Evolutionary conservation across 2,113 vertebrate species (phyloP).

Genomic region (Colaptes auratus): DNA sequence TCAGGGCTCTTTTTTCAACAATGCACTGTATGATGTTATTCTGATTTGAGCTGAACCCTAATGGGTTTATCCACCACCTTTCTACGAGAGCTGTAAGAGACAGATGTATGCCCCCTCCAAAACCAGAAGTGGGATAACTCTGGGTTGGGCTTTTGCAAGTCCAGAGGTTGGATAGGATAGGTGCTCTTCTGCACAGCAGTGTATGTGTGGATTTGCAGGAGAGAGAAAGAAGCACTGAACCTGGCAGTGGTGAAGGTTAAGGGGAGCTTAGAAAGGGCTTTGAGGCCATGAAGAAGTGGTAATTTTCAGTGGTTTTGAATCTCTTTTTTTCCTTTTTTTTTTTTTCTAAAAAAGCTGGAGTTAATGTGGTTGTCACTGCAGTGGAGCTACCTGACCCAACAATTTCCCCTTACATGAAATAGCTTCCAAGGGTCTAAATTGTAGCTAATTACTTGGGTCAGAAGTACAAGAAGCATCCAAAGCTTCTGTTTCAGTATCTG

Average conservation of each 20-base stretch:
- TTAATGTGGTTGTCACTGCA: not conserved
- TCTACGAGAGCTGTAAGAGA: not conserved
- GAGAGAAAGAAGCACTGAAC: not conserved
- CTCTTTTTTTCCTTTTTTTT: not conserved
- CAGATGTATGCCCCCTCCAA: no score
- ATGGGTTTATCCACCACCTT: not conserved
- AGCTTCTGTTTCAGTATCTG: not conserved
- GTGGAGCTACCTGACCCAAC: not conserved
- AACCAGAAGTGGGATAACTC: not conserved
- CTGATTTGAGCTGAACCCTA: not conserved
- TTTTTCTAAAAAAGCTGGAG: not conserved
- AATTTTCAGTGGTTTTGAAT: not conserved
- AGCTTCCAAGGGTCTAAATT: not conserved
- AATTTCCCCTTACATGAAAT: not conserved
- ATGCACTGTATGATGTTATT: not conserved
- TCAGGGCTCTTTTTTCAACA: not conserved
- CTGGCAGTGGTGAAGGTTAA: not conserved
- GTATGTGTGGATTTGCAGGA: not conserved
- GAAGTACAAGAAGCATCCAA: not conserved
- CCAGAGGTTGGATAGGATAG: not conserved
- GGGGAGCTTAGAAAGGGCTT: not conserved
- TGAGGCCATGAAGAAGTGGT: not conserved
- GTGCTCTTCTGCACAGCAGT: not conserved
- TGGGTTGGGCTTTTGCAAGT: not conserved
- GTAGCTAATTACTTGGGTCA: not conserved